These are phyloP conservation scores for Pantherophis guttatus DNA, from an alignment of 2,113 vertebrate species.

Conservation along the genomic window DNA sequence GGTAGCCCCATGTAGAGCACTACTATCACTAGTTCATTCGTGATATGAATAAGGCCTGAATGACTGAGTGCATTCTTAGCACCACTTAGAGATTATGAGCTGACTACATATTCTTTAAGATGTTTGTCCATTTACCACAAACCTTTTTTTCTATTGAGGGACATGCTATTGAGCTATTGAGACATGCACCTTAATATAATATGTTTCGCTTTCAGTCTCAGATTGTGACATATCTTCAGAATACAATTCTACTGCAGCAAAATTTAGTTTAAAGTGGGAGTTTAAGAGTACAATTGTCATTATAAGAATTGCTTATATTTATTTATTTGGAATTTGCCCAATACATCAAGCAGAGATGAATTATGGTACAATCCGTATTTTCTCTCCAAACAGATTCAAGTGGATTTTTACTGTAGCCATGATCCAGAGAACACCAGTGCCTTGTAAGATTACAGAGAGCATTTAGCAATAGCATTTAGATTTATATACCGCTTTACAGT, in stretches of 20 bases:
- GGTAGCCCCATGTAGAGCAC: too few species aligned
- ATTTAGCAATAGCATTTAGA: too few species aligned
- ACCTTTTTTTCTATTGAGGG: too few species aligned
- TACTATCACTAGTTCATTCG: too few species aligned
- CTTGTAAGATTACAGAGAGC: background rate
- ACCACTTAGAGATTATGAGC: background rate
- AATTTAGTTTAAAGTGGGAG: background rate
- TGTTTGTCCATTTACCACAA: background rate
- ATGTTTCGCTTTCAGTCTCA: background rate
- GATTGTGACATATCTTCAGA: constrained; percentile 5
- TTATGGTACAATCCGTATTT: constrained; percentile 6
- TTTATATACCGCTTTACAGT: too few species aligned
- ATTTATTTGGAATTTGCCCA: constrained; percentile 7
- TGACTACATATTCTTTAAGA: background rate
- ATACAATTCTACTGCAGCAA: background rate
- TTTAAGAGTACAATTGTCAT: constrained; percentile 13
- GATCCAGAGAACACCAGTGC: background rate
- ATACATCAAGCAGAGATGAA: background rate
- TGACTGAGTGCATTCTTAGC: background rate
- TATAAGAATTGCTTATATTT: constrained; percentile 5
- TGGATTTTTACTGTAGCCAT: background rate
- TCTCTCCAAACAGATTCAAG: background rate
- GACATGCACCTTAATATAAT: background rate
- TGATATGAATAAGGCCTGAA: too few species aligned
- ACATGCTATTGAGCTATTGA: background rate